Base-by-base conservation (phyloP, 2,797 vertebrate species). In the Mionectes olivaceus region DNA sequence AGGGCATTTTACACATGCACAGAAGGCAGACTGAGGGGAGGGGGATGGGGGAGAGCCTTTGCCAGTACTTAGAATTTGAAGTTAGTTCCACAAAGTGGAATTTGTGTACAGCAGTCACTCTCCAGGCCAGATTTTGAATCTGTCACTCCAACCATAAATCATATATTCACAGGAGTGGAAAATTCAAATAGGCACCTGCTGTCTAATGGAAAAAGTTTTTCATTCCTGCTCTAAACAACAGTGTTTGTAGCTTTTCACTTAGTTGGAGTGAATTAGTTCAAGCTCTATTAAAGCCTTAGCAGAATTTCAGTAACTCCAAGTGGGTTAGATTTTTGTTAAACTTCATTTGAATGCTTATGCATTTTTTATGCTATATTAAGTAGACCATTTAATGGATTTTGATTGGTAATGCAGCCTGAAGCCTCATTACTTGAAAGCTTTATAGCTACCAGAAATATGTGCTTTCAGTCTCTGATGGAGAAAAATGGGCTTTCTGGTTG, bases 341-440 rank as follows among this genome's bases (percentile, higher is more conserved):
- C 18, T 89, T 94, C 30, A 56, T 94, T 90, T 91, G 35, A 91
- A 93, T 69, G 17, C 43, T 53, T 88, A 33, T 44, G 47, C 83
- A 13, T 81, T 78, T 94, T 83, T 78, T 49, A 77, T 78, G 65
- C 55, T 46, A 39, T 95, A 63, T 77, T 94, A 92, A 91, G 74
- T 87, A 92, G 77, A 93, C 27, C 71, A 83, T 94, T 89, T 94
- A 96, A 93, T 67, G 86, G 70, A 77, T 94, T 88, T 93, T 95
- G 87, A 82, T 96, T 97, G 83, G 93, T 61, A 94, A 83, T 90
- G 63, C 68, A 85, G 91, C 93, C 94, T 82, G 43, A 94, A 95
- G 83, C 74, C 53, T 95, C 82, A 74, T 88, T 93, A 95, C 35
- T 94, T 96, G 83, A 93, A 96, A 91, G 55, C 32, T 95, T 96